These are phyloP conservation scores for Chromoteleia sp. DNA, from an alignment of 2,888 invertebrate species.

Conservation along the genomic window DNA sequence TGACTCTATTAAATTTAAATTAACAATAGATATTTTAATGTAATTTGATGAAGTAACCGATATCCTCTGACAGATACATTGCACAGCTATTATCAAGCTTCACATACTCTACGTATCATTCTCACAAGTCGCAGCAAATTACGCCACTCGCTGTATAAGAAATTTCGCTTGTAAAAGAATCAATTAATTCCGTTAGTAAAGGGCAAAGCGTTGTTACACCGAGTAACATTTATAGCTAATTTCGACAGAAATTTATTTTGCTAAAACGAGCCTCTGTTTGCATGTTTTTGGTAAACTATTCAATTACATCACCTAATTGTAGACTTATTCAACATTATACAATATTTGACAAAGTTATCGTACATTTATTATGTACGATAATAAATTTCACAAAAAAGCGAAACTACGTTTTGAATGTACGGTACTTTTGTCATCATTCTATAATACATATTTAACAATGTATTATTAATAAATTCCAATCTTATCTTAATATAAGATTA, in stretches of 20 bases:
- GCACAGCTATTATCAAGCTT: slow-evolving; percentile 41
- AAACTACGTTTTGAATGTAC: too few relatives aligned
- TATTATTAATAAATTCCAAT: too few relatives aligned
- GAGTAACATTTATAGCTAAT: background rate
- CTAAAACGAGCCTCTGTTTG: too few relatives aligned
- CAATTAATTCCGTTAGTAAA: slow-evolving; percentile 12
- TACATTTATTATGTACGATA: too few relatives aligned
- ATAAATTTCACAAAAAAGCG: too few relatives aligned
- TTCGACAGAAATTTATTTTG: background rate
- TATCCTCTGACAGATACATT: slow-evolving; percentile 41
- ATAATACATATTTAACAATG: too few relatives aligned
- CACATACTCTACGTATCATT: slow-evolving; percentile 31
- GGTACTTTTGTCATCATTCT: too few relatives aligned
- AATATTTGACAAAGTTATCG: too few relatives aligned
- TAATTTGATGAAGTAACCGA: slow-evolving; percentile 38
- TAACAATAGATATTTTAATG: slow-evolving; percentile 37
- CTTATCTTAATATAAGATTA: too few relatives aligned
- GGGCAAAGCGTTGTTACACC: background rate
- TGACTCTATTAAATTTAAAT: slow-evolving; percentile 27
- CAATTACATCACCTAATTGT: too few relatives aligned
- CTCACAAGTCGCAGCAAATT: slow-evolving; percentile 35
- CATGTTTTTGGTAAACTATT: too few relatives aligned
- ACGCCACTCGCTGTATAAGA: slow-evolving; percentile 24
- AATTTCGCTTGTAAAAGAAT: slow-evolving; percentile 16
- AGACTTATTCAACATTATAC: too few relatives aligned